A percentile compares a stretch with the other conserved stretches of the same genome.
phyloP scores from a whole-genome alignment of 2,888 invertebrate genomes.

The Dorcus hopei region DNA sequence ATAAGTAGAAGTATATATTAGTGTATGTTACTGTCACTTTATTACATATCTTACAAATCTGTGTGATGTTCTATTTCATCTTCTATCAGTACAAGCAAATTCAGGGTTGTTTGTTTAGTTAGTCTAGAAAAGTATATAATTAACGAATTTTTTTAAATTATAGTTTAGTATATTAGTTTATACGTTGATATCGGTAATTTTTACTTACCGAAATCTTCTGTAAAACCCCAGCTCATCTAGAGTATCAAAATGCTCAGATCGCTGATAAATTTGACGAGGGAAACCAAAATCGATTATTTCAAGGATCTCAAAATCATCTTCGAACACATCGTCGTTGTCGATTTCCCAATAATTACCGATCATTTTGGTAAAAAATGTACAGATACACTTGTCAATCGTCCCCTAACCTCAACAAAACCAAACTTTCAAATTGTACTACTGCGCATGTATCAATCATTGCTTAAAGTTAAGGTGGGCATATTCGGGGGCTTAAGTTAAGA shows the following conservation, averaged over 20 bases:
- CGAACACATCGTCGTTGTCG: neutral
- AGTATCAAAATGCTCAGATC: constrained; percentile 1
- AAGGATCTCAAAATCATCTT: neutral
- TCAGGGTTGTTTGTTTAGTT: too few relatives aligned
- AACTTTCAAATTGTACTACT: neutral
- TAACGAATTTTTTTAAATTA: too few relatives aligned
- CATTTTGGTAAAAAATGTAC: neutral
- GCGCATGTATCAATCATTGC: neutral
- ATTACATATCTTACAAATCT: too few relatives aligned
- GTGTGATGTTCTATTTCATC: too few relatives aligned
- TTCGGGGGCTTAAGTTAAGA: neutral
- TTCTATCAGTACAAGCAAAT: too few relatives aligned
- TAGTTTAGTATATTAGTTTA: too few relatives aligned
- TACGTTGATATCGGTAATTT: too few relatives aligned
- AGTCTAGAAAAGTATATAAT: too few relatives aligned
- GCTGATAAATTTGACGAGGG: neutral
- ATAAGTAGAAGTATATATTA: too few relatives aligned
- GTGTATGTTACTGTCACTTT: too few relatives aligned
- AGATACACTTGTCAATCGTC: neutral
- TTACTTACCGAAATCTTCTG: neutral
- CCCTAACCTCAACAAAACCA: neutral
- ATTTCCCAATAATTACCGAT: neutral
- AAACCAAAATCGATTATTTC: neutral
- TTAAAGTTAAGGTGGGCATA: neutral
- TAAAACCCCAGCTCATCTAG: neutral